Evolutionary conservation across 2,888 invertebrate genomes (phyloP), one percentile per base, ranked within the genome.

Genomic region (Drosophila peninsularis): DNA sequence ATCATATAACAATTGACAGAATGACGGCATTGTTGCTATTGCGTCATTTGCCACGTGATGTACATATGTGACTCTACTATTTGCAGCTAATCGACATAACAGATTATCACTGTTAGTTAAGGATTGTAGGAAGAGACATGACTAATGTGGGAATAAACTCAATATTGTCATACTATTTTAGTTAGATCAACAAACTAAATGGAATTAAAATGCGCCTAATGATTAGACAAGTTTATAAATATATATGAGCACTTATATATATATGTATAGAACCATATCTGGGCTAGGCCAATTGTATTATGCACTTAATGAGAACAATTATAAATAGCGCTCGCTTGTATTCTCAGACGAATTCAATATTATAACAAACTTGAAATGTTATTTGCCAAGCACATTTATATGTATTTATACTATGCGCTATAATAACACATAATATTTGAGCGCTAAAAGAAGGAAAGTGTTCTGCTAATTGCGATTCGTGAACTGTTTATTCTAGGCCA

Each of bases 391-490:
- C 32, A 49, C 21, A 17, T 30, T 9, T 9, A 21, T 36, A n/a
- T 50, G 7, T 42, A 36, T 37, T 24, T 37, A 37, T 52, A 36
- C 24, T 37, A 37, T 34, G 49, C 14, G 34, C 4, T 14, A 21
- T 14, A 39, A 39, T 49, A 47, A n/a, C 10, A 36, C 14, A 24
- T 6, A 37, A 41, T 21, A 49, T 45, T 53, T 53, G n/a, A 32
- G 37, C 17, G 53, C 53, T 53, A 60, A 62, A 60, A 49, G 58
- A 42, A 52, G 53, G 55, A 34, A 63, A 54, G 17, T 52, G 24
- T 49, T 75, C 47, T 62, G 71, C 56, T 65, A 66, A 69, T 72
- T 73, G 32, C 14, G 11, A 41, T 37, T 45, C 34, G 24, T 49
- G 41, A 47, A 19, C 27, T 34, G 34, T 50, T 54, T 58, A 14